Base-by-base conservation (phyloP, 1,140 invertebrate genomes). In the Hermetia illucens region DNA sequence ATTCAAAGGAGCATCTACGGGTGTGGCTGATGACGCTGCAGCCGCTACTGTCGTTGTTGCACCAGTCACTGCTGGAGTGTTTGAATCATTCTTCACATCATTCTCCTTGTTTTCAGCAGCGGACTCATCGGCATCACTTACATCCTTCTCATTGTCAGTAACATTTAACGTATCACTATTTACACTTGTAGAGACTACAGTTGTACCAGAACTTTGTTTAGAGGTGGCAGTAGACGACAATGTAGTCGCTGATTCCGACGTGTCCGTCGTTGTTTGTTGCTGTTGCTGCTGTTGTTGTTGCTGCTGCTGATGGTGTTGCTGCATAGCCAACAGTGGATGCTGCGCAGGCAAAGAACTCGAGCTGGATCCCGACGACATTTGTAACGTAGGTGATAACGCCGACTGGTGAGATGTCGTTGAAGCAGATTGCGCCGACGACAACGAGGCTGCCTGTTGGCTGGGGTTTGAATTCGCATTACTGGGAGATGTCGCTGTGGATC, bases 201-300 rank as follows among this genome's bases (percentile, higher is more conserved):
- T n/a, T n/a, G n/a, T n/a, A n/a, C n/a, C n/a, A n/a, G n/a, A 25
- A 25, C 6, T 25, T 25, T 25, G 24, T 25, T 25, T 25, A 8
- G 24, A 25, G 5, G 30, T 32, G 5, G 30, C 30, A 32, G 13
- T 13, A 32, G 13, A 32, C 9, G 24, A 43, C 49, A 29, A 49
- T 51, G 13, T 52, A 51, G 21, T 51, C 47, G 3, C 53, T 53
- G 8, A 52, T 50, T 50, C 55, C 17, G 41, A 44, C 22, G 47
- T 44, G 33, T 45, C 47, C 42, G 49, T 47, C 38, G 47, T 43
- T 21, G 45, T 41, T 37, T 53, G 39, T 40, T 53, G 38, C 9
- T 21, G 42, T 34, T 24, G 25, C 51, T 52, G 42, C 48, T 52
- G 5, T 40, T n/a, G 41, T 25, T 17, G 50, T 40, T 17, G 52